Base-by-base conservation (phyloP, 2,797 vertebrate species). In the Chloroceryle inda region DNA sequence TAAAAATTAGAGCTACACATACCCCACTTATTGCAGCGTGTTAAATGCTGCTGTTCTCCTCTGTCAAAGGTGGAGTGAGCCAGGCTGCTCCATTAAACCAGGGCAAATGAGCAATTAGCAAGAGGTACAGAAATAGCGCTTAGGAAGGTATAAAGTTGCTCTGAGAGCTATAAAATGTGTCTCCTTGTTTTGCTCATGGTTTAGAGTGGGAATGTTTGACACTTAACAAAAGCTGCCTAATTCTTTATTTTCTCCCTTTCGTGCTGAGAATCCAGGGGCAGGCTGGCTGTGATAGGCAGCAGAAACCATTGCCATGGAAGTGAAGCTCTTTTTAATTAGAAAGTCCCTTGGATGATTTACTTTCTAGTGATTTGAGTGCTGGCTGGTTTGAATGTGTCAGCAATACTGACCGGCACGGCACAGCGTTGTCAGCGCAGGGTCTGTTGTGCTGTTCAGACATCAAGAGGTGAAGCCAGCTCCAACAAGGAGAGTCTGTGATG, bases 21-120 rank as follows among this genome's bases (percentile, higher is more conserved):
- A 76, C 81, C 85, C 77, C 74, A 61, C 33, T 37, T 75, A 50
- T 8, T 87, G 89, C 80, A 91, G 88, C 44, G 19, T 33, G 45
- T 67, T 85, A 77, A 81, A 45, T 18, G 8, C 62, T 82, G 74
- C 85, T 67, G 12, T 64, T 82, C 74, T 85, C 47, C 72, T 76
- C 77, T 84, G 67, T 61, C 45, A 24, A 78, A 64, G 69, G 76
- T 59, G 53, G 69, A 44, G 59, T 8, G 72, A 96, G 82, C 67
- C 85, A 63, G 61, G 31, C 74, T 92, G 72, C 52, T 86, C 63
- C 85, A 45, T 73, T 61, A 76, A 93, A 73, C 56, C 73, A 73
- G 84, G 86, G 80, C 87, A 95, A 92, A 59, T n/a, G 78, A 89
- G 79, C 81, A 89, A 82, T 95, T 94, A 94, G 86, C 62, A 75